A percentile compares a stretch with the other conserved stretches of the same genome.
These are phyloP conservation scores for Lepus oiostolus DNA, from an alignment of 2,797 vertebrate genomes.

Conservation along the genomic window DNA sequence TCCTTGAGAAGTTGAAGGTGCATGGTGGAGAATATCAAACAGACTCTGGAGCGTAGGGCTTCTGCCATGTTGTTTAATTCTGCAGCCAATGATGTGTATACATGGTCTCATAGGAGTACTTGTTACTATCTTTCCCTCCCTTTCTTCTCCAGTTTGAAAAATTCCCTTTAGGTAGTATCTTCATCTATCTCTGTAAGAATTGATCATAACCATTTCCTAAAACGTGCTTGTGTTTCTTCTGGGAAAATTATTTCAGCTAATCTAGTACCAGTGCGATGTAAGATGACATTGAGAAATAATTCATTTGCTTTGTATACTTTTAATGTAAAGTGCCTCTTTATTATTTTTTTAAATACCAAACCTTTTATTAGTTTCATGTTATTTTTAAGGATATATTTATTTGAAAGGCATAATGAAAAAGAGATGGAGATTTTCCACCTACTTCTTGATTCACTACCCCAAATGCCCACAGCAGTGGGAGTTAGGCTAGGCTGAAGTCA, in stretches of 20 bases:
- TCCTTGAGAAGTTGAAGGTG: neutral
- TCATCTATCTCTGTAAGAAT: neutral
- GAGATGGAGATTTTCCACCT: no score
- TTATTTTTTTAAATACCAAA: constrained; percentile 15
- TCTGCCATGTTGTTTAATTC: neutral
- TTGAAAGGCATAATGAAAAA: no score
- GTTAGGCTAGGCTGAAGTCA: no score
- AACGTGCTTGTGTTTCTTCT: constrained; percentile 13
- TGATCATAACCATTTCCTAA: constrained; percentile 26
- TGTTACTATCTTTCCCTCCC: neutral
- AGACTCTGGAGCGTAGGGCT: neutral
- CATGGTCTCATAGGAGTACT: neutral
- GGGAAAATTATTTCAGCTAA: constrained; percentile 66
- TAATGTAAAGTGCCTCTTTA: constrained; percentile 16
- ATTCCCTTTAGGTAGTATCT: neutral
- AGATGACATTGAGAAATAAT: constrained; percentile 7
- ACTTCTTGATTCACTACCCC: no score
- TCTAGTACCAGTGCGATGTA: constrained; percentile 50
- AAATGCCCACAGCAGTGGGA: no score
- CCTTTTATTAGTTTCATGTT: constrained; percentile 51
- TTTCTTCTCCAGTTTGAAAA: neutral
- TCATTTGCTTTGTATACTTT: neutral
- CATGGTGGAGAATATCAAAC: neutral
- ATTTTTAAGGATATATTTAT: neutral
- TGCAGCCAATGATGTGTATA: neutral